Conservation (phyloP, 2,888 invertebrate genomes). For the Drosophila koepferae region DNA sequence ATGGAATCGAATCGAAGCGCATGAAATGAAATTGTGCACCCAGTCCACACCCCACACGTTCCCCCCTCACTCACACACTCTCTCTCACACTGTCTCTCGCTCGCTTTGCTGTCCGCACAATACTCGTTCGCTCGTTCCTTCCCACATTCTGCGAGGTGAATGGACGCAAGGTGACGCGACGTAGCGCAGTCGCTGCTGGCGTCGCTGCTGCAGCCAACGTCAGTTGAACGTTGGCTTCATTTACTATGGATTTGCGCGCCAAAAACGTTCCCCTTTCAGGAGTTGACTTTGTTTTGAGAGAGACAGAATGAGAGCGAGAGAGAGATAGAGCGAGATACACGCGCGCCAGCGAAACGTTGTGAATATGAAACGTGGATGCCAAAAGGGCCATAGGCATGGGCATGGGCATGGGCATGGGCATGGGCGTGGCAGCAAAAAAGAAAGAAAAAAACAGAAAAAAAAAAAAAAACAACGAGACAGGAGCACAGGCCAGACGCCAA, state of each 20-base stretch:
- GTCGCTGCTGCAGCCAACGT: constrained; percentile 50
- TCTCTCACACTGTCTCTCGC: neutral
- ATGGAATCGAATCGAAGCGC: constrained; percentile 73
- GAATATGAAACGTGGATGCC: constrained; percentile 58
- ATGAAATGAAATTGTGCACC: constrained; percentile 58
- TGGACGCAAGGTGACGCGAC: constrained; percentile 74
- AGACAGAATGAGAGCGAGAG: constrained; percentile 20
- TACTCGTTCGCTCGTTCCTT: constrained; percentile 38
- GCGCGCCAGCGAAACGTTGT: constrained; percentile 42
- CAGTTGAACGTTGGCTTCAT: constrained; percentile 51
- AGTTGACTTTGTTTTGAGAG: constrained; percentile 66
- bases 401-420: constrained; percentile 9
- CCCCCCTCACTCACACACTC: neutral
- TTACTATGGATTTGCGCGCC: constrained; percentile 66
- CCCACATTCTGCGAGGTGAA: constrained; percentile 69
- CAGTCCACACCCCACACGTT: neutral
- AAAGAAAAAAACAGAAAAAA: neutral
- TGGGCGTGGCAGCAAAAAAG: constrained; percentile 62
- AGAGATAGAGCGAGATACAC: constrained; percentile 30
- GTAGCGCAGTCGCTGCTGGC: constrained; percentile 27
- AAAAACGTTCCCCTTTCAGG: constrained; percentile 70
- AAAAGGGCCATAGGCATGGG: constrained; percentile 28
- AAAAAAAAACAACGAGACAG: constrained; percentile 54
- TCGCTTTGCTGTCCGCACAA: constrained; percentile 5
- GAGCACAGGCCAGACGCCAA: constrained; percentile 68